Evolutionary conservation across 2,888 invertebrate genomes (phyloP), one percentile per base, ranked within the genome.

Genomic region (Drosophila tripunctata): DNA sequence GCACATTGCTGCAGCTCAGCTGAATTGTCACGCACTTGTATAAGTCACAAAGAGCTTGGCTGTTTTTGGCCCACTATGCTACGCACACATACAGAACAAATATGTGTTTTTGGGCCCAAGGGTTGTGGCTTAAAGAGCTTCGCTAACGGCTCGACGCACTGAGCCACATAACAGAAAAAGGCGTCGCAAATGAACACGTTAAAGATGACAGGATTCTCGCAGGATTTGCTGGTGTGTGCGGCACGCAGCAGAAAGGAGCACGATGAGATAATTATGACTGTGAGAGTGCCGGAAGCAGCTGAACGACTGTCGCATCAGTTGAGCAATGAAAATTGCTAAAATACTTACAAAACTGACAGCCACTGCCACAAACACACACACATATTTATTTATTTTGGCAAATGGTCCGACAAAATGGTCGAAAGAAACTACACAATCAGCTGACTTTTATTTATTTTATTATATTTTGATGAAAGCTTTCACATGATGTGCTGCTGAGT

Each of bases 171-270:
- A 24, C 62, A 51, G 56, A 40, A 54, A 75, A 48, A 60, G 82
- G 66, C 76, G 62, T 63, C 60, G 76, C 61, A 86, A 86, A 82
- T 86, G 84, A 79, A 71, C 76, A 79, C 80, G 80, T 68, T 76
- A 75, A 76, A 76, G 83, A 86, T 71, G 86, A 75, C 76, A 66
- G 76, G 58, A 82, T 47, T 67, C 77, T 62, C 72, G 45, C 56
- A 45, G 67, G 67, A 60, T 44, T 52, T 35, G 48, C 6, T n/a
- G n/a, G n/a, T n/a, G n/a, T n/a, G n/a, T 21, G 19, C 33, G 15
- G 15, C 27, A 33, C 48, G 40, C 40, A 22, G 40, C 21, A 21
- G 6, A 17, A 27, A 27, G 43, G 48, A 56, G 41, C 17, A 45
- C 21, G 27, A n/a, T 14, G 22, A 43, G 44, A 60, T 56, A 67